Conservation (phyloP, 53 echinoderm and acorn worm species). For the Crossaster papposus region DNA sequence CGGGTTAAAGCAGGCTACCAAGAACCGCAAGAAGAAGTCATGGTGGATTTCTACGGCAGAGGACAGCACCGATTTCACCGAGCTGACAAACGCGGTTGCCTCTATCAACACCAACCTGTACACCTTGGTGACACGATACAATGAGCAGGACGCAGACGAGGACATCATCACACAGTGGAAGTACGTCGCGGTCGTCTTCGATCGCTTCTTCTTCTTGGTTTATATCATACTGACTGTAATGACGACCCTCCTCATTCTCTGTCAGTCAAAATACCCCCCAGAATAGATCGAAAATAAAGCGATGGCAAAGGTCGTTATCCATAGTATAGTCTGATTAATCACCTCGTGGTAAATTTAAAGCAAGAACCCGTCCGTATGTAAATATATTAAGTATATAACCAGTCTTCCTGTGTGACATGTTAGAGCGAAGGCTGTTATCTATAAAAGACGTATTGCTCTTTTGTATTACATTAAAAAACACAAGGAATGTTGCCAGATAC, state of each 20-base stretch:
- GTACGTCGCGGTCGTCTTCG: conserved; percentile 77
- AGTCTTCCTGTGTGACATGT: too few relatives aligned
- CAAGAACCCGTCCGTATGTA: too few relatives aligned
- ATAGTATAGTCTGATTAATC: too few relatives aligned
- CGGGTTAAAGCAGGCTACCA: neutral
- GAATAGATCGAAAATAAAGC: neutral
- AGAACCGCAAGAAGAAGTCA: conserved; percentile 38
- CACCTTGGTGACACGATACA: conserved; percentile 53
- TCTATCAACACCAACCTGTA: conserved; percentile 63
- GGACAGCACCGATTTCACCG: neutral
- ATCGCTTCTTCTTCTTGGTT: conserved; percentile 74
- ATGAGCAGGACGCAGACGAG: conserved; percentile 74
- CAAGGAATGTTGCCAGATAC: too few relatives aligned
- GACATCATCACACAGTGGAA: conserved; percentile 81
- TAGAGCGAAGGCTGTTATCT: too few relatives aligned
- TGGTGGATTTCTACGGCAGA: neutral
- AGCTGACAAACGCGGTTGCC: conserved; percentile 55
- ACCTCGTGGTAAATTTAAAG: too few relatives aligned
- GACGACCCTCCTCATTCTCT: conserved; percentile 65
- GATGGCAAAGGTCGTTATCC: neutral
- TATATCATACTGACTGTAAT: conserved; percentile 56
- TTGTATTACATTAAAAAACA: too few relatives aligned
- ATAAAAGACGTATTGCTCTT: too few relatives aligned
- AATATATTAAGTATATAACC: too few relatives aligned
- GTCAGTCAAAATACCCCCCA: conserved; percentile 35